Conservation (phyloP, 2,113 vertebrate species). For the Rhynchopsitta pachyrhyncha region DNA sequence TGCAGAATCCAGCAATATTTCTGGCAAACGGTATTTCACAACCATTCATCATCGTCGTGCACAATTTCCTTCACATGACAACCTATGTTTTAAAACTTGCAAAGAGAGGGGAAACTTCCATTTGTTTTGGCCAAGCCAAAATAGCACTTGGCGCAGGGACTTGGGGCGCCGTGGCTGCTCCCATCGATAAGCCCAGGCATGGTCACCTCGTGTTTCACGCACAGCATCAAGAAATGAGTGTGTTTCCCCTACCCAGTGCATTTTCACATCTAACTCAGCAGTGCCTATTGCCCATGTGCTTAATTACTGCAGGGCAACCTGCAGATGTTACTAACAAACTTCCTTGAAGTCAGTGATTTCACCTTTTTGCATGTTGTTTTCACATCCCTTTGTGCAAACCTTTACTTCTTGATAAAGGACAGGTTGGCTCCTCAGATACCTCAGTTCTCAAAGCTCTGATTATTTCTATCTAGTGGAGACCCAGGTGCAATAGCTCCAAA, state of each 20-base stretch:
- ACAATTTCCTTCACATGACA: conserved; percentile 53
- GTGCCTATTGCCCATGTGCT: accelerated
- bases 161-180: neutral
- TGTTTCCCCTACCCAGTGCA: neutral
- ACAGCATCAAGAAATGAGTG: neutral
- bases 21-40: conserved; percentile 44
- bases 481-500: neutral
- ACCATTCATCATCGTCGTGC: conserved; percentile 31
- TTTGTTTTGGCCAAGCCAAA: conserved; percentile 54
- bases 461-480: neutral
- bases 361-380: neutral
- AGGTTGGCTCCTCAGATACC: neutral
- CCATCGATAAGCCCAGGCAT: accelerated
- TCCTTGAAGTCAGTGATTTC: neutral
- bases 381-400: neutral
- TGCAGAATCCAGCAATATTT: conserved; percentile 61
- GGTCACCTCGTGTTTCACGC: neutral
- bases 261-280: neutral
- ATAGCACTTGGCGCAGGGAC: neutral
- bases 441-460: neutral
- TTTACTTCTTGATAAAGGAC: neutral
- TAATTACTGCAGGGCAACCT: neutral
- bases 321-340: neutral
- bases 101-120: conserved; percentile 43
- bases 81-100: conserved; percentile 36